Conservation (phyloP, 1,140 invertebrate species). For the silkworm (Bombyx mori) region DNA sequence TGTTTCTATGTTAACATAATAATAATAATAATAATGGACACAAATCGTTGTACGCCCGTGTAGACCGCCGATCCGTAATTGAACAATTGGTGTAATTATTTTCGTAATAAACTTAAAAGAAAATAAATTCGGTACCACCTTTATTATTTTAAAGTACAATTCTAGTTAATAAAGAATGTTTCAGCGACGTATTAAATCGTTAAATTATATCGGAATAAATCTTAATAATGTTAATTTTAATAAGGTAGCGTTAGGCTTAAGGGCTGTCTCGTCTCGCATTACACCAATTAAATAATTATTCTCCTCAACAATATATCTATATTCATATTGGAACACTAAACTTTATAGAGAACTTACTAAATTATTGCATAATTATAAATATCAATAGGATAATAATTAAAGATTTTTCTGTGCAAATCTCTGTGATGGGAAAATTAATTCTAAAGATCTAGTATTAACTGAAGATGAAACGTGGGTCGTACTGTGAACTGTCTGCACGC, state of each 20-base stretch:
- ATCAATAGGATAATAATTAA: conserved; percentile 56
- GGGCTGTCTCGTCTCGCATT: conserved; percentile 58
- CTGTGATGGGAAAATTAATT: conserved; percentile 65
- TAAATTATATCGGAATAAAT: conserved; percentile 50
- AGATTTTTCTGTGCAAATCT: conserved; percentile 62
- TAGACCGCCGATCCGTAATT: conserved; percentile 54
- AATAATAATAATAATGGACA: conserved; percentile 39
- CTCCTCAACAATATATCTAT: conserved; percentile 45
- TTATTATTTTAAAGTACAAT: conserved; percentile 67
- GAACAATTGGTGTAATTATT: conserved; percentile 61
- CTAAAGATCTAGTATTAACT: conserved; percentile 68
- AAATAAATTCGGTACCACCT: conserved; percentile 69
- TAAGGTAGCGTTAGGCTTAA: conserved; percentile 57
- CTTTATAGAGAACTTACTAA: conserved; percentile 54
- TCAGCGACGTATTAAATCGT: conserved; percentile 54
- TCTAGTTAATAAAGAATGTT: conserved; percentile 58
- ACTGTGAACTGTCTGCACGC: conserved; percentile 10
- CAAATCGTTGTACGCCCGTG: conserved; percentile 50
- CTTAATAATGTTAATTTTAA: conserved; percentile 26
- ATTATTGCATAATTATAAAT: conserved; percentile 51
- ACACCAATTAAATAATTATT: conserved; percentile 47
- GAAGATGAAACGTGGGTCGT: conserved; percentile 39
- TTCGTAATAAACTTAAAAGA: conserved; percentile 40
- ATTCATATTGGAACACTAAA: conserved; percentile 55
- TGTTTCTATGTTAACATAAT: conserved; percentile 14